A percentile compares a stretch with the other conserved stretches of the same genome.
phyloP scores from a whole-genome alignment of 2,888 invertebrate genomes.

The Acleris emargana region DNA sequence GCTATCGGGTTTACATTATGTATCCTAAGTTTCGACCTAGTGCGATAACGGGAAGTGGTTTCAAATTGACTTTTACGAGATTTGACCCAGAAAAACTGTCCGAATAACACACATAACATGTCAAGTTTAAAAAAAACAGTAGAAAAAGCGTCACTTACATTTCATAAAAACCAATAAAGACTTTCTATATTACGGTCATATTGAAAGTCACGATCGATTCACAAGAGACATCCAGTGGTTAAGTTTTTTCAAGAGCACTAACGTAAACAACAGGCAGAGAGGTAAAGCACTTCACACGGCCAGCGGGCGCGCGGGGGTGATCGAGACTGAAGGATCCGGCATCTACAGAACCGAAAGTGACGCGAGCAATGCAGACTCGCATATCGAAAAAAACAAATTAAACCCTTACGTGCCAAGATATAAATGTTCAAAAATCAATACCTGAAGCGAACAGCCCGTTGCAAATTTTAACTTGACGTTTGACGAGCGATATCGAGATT shows the following conservation, averaged over 20 bases:
- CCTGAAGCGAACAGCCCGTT: slow-evolving; percentile 12
- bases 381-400: neutral
- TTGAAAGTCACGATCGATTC: neutral
- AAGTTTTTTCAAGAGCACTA: slow-evolving; percentile 25
- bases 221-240: slow-evolving; percentile 2
- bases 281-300: slow-evolving; percentile 51
- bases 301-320: slow-evolving; percentile 56
- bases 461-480: slow-evolving; percentile 50
- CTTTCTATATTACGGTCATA: slow-evolving; percentile 1
- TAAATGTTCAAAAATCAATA: slow-evolving; percentile 8
- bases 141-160: slow-evolving; percentile 17
- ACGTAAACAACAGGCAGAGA: slow-evolving; percentile 21
- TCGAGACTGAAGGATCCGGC: slow-evolving; percentile 56
- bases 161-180: neutral
- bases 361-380: slow-evolving; percentile 22
- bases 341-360: slow-evolving; percentile 18
- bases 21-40: no score
- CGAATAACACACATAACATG: no score
- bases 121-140: no score
- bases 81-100: no score
- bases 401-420: neutral
- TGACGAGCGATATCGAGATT: slow-evolving; percentile 46
- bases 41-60: no score
- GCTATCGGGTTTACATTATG: no score
- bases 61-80: no score